Conservation (phyloP, 2,888 invertebrate species). For the Gryllus longicercus region DNA sequence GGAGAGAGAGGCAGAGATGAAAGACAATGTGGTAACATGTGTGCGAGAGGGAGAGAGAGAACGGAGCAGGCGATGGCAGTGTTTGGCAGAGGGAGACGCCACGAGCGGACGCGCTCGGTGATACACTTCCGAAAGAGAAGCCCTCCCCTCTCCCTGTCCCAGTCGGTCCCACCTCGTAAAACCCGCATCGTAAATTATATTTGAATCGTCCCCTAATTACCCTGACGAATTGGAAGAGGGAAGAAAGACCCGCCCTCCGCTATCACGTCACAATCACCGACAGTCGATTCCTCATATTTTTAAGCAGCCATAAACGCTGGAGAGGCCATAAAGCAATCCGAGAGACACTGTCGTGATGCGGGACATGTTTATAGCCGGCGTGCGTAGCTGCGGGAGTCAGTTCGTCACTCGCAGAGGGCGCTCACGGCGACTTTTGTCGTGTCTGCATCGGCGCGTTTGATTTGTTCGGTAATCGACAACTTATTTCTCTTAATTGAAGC, state of each 20-base stretch:
- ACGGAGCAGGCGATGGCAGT: too few relatives aligned
- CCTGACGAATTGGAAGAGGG: not conserved
- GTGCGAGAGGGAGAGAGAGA: too few relatives aligned
- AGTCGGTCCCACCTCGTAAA: slow-evolving; percentile 1
- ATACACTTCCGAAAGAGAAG: too few relatives aligned
- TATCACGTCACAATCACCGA: slow-evolving; percentile 1
- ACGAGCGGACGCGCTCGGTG: too few relatives aligned
- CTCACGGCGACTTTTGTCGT: too few relatives aligned
- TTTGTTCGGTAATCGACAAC: slow-evolving; percentile 5
- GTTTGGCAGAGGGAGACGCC: too few relatives aligned
- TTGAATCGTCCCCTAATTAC: slow-evolving; percentile 8
- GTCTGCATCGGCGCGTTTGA: not conserved
- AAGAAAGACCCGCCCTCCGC: not conserved
- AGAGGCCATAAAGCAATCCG: not conserved
- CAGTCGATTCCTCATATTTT: not conserved
- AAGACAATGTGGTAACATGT: too few relatives aligned
- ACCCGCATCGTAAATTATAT: not conserved
- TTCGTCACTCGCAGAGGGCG: not conserved
- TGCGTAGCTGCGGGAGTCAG: not conserved
- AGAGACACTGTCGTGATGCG: not conserved
- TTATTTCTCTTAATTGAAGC: not conserved
- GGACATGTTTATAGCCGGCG: not conserved
- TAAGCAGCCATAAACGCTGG: not conserved
- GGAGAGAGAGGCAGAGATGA: too few relatives aligned
- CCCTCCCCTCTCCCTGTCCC: not conserved